Evolutionary conservation across 2,797 vertebrate species (phyloP), one percentile per base, ranked within the genome.

Genomic region (Dallia pectoralis): DNA sequence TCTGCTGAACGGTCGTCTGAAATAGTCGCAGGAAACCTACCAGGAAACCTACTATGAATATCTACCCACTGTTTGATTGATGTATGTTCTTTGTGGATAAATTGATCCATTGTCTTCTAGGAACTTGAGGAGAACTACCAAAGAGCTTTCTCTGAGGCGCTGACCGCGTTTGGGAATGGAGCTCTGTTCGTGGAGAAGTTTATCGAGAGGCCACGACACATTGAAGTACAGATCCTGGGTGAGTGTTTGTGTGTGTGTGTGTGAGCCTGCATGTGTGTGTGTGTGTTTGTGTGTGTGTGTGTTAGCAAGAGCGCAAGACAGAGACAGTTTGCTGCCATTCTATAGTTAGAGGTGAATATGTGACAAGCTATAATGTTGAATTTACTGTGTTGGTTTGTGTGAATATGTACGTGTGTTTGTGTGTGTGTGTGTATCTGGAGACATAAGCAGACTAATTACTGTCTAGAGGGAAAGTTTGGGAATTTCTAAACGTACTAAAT

Each of bases 191-290:
- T 98, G 68, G 97, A 98, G 90, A 97, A 97, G 80, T 98, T 96
- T 80, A 94, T 98, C 0, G 97, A 98, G 88, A 96, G 94, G 73
- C 96, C 97, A 0, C 92, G 97, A 62, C 97, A 98, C 91, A 97
- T 98, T 0, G 97, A 98, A 88, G 96, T 98, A 33, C 97, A 98
- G 91, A 98, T 98, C 85, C 90, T 98, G 0, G 97, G 97, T 98
- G 85, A 82, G 94, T 40, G 47, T 79, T 33, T 69, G 74, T 79
- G 4, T 62, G 48, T 56, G 48, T 70, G 59, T 51, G 14, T 51
- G 49, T 51, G 14, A 16, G 4, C 56, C 7, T 3, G 33, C 3
- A 36, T 3, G 33, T 3, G 33, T 36, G 33, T n/a, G 94, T 40
- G 47, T 79, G 33, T 69, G 74, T 79, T 3, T 62, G 48, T 56